Conservation (phyloP, 2,113 vertebrate genomes). For the Dicentrarchus labrax region DNA sequence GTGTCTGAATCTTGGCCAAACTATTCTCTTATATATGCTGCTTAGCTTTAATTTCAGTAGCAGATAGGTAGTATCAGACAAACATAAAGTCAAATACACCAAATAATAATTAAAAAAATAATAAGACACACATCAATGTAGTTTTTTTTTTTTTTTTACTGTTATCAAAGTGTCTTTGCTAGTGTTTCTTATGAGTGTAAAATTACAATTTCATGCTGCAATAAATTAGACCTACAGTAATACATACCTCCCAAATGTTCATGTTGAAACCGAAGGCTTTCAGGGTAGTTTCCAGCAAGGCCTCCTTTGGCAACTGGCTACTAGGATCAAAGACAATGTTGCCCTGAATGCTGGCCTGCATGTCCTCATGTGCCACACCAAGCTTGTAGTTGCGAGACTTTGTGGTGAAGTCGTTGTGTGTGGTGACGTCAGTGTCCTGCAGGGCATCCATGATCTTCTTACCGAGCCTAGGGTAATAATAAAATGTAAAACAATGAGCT, state of each 20-base stretch:
- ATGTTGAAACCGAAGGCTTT: constrained; percentile 83
- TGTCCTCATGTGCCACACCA: constrained; percentile 47
- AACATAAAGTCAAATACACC: not conserved
- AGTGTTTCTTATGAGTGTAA: not conserved
- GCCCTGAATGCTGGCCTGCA: constrained; percentile 84
- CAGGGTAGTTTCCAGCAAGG: constrained; percentile 91
- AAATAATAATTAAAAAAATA: not conserved
- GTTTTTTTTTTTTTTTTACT: not conserved
- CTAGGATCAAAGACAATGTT: constrained; percentile 91
- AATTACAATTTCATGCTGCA: constrained; percentile 1
- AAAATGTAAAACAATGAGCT: not conserved
- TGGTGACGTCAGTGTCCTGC: constrained; percentile 78
- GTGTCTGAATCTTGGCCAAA: not conserved
- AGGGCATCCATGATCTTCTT: constrained; percentile 81
- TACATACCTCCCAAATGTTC: constrained; percentile 91
- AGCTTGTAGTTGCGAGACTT: constrained; percentile 90
- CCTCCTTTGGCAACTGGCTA: constrained; percentile 89
- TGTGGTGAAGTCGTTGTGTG: constrained; percentile 83
- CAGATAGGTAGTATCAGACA: not conserved
- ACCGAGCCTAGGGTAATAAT: constrained; percentile 80
- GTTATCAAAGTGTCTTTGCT: not conserved
- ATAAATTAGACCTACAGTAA: not conserved
- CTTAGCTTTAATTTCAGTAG: not conserved
- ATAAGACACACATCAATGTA: not conserved
- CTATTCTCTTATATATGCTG: not conserved